Conservation (phyloP, 2,113 vertebrate genomes). For the Tursiops truncatus region DNA sequence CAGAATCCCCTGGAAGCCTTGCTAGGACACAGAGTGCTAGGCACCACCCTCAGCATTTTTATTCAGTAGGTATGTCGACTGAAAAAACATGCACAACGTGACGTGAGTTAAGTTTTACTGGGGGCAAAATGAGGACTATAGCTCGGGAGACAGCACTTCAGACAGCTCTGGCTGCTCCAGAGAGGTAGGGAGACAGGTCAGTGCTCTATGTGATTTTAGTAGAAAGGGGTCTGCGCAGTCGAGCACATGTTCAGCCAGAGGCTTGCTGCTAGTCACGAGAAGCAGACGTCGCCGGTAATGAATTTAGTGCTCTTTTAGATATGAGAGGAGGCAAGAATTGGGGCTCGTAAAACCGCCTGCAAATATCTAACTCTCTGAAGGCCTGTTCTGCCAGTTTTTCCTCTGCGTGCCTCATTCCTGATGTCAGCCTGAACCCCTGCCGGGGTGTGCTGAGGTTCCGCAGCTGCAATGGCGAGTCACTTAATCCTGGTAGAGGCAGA, state of each 20-base stretch:
- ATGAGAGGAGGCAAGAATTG: not conserved
- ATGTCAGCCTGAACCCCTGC: not conserved
- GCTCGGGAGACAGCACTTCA: not conserved
- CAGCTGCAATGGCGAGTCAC: not conserved
- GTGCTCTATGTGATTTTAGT: not conserved
- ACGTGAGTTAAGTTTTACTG: not conserved
- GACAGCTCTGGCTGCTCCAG: not conserved
- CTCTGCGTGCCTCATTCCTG: not conserved
- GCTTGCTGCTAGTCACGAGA: not conserved
- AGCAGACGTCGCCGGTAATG: not conserved
- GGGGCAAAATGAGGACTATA: not conserved
- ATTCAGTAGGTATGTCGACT: not conserved
- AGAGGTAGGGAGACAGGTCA: not conserved
- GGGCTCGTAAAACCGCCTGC: not conserved
- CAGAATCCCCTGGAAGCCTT: not conserved
- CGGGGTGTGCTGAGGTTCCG: not conserved
- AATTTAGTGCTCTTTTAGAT: not conserved
- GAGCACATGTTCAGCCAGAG: not conserved
- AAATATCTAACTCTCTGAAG: not conserved
- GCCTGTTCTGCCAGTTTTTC: not conserved
- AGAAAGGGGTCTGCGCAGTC: not conserved
- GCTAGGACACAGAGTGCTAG: not conserved
- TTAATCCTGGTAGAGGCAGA: not conserved
- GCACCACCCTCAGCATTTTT: not conserved
- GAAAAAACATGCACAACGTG: not conserved